These are phyloP conservation scores for Perizoma flavofasciatum DNA, from an alignment of 2,888 invertebrate genomes.

Conservation along the genomic window DNA sequence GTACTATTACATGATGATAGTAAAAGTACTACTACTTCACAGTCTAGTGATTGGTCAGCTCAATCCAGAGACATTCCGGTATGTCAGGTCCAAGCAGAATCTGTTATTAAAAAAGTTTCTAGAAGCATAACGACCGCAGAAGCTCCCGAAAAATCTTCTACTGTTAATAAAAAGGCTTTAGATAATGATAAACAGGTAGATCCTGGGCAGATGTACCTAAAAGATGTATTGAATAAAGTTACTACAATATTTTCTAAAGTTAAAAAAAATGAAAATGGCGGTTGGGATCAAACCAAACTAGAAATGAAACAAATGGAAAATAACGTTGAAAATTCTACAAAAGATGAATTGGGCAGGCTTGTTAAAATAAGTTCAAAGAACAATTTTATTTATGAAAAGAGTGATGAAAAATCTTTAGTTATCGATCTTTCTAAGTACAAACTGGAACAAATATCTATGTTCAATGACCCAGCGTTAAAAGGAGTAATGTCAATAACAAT, in stretches of 20 bases:
- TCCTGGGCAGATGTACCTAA: constrained; percentile 58
- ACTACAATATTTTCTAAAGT: constrained; percentile 58
- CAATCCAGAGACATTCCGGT: constrained; percentile 31
- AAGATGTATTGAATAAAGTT: constrained; percentile 64
- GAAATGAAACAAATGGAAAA: constrained; percentile 32
- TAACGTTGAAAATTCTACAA: constrained; percentile 32
- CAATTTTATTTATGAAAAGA: constrained; percentile 45
- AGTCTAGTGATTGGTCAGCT: constrained; percentile 48
- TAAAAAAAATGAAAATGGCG: constrained; percentile 34
- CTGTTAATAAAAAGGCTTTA: constrained; percentile 13
- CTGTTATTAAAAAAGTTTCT: constrained; percentile 56
- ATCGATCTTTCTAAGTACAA: constrained; percentile 64
- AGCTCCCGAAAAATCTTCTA: constrained; percentile 17
- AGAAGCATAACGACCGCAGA: constrained; percentile 53
- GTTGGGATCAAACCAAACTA: constrained; percentile 26
- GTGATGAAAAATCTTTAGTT: constrained; percentile 55
- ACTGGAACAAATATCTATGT: constrained; percentile 61
- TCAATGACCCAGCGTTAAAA: constrained; percentile 47
- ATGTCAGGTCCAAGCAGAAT: constrained; percentile 62
- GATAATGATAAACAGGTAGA: constrained; percentile 42
- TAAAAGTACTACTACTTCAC: constrained; percentile 45
- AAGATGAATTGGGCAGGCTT: constrained; percentile 46
- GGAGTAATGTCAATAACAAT: constrained; percentile 57
- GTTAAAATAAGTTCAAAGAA: constrained; percentile 42
- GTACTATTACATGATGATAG: constrained; percentile 53